Percentiles rank a stretch among this genome's conserved stretches.
Evolutionary conservation across 2,888 invertebrate species (phyloP).

Genomic region (Eupithecia tripunctaria): DNA sequence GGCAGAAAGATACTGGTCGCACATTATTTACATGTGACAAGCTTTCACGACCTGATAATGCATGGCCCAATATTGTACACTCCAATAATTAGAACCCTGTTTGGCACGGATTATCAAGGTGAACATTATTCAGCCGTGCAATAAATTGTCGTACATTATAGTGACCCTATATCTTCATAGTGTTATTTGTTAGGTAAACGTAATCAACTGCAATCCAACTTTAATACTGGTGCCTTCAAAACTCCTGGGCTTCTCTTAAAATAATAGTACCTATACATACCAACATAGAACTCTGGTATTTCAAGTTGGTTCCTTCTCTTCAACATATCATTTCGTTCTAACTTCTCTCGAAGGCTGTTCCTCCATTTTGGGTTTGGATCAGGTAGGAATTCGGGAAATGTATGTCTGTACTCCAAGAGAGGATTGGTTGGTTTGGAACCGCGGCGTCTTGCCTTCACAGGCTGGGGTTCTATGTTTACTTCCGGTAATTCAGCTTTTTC

Average conservation of each 20-base stretch:
- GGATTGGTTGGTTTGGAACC: slow-evolving; percentile 54
- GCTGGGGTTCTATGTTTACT: slow-evolving; percentile 27
- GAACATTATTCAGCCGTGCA: too few species aligned
- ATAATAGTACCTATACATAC: slow-evolving; percentile 68
- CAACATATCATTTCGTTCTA: slow-evolving; percentile 97
- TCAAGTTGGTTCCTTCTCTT: slow-evolving; percentile 91
- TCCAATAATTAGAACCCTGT: too few species aligned
- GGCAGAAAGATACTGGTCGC: too few species aligned
- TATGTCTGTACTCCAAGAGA: slow-evolving; percentile 85
- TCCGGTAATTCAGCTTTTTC: slow-evolving; percentile 58
- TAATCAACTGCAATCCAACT: not conserved
- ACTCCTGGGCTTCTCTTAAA: not conserved
- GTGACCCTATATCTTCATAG: not conserved
- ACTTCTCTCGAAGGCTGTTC: slow-evolving; percentile 92
- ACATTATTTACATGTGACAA: too few species aligned
- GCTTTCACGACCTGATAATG: too few species aligned
- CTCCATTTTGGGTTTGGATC: slow-evolving; percentile 91
- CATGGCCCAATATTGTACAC: too few species aligned
- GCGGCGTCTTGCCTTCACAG: slow-evolving; percentile 51
- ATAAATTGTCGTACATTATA: too few species aligned
- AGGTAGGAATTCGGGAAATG: slow-evolving; percentile 97
- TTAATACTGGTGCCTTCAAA: not conserved
- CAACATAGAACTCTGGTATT: slow-evolving; percentile 99
- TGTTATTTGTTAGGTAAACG: not conserved
- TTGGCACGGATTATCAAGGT: too few species aligned